Evolutionary conservation across 2,113 vertebrate species (phyloP).

Genomic region (Lamprologus callipterus): DNA sequence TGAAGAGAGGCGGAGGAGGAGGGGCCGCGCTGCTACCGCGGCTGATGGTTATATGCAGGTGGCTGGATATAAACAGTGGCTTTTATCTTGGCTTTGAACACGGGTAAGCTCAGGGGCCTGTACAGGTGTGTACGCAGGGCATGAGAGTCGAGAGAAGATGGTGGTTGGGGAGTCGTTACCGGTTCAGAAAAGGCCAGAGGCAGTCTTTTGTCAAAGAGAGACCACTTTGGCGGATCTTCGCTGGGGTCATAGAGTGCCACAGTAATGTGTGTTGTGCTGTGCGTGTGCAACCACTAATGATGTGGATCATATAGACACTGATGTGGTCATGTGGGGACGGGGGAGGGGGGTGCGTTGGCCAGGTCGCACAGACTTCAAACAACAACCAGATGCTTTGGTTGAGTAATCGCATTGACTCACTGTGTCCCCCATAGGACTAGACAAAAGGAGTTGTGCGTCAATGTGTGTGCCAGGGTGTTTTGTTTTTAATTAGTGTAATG

Average conservation of each 20-base stretch:
- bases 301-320: slow-evolving; percentile 27
- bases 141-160: neutral
- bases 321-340: neutral
- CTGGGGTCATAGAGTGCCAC: slow-evolving; percentile 34
- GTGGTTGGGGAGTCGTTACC: neutral
- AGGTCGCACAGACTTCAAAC: slow-evolving; percentile 22
- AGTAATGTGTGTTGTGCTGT: neutral
- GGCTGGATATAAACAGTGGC: slow-evolving; percentile 35
- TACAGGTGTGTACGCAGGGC: slow-evolving; percentile 28
- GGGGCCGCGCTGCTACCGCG: neutral
- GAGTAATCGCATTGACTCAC: slow-evolving; percentile 49
- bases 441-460: neutral
- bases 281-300: slow-evolving; percentile 33
- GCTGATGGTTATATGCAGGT: slow-evolving; percentile 56
- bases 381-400: slow-evolving; percentile 45
- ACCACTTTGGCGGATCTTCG: neutral
- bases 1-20: neutral
- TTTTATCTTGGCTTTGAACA: slow-evolving; percentile 66
- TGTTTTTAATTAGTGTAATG: slow-evolving; percentile 34
- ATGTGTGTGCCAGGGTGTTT: neutral
- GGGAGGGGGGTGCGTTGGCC: neutral
- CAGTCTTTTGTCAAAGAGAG: slow-evolving; percentile 20
- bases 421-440: slow-evolving; percentile 4
- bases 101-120: slow-evolving; percentile 36
- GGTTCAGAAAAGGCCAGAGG: slow-evolving; percentile 23